A percentile compares a stretch with the other conserved stretches of the same genome.
These are phyloP conservation scores for Conus canariensis DNA, from an alignment of 2,888 invertebrate species.

Conservation along the genomic window DNA sequence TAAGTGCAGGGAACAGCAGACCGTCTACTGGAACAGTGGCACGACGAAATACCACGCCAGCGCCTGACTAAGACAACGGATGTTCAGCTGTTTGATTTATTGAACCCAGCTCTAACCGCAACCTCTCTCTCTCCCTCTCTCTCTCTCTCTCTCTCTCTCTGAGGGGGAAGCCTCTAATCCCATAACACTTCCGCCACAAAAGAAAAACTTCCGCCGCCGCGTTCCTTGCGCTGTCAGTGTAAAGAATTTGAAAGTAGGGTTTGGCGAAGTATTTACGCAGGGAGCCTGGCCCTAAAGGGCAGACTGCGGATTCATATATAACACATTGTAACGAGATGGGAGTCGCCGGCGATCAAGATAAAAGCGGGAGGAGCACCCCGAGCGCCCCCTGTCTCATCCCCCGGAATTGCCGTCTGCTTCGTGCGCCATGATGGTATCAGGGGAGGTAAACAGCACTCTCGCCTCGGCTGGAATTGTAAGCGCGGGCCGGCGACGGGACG, in stretches of 20 bases:
- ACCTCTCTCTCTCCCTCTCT: constrained; percentile 14
- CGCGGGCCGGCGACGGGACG: not conserved
- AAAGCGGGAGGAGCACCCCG: not conserved
- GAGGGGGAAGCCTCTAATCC: not conserved
- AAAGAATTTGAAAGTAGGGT: not conserved
- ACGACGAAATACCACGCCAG: not conserved
- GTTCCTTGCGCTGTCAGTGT: not conserved
- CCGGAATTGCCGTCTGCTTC: constrained; percentile 21
- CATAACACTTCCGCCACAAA: not conserved
- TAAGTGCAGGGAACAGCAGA: not conserved
- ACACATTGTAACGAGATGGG: constrained; percentile 23
- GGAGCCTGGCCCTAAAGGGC: not conserved
- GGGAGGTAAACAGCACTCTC: constrained; percentile 29
- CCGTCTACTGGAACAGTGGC: too few species aligned
- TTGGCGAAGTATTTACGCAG: not conserved
- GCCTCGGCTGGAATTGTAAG: constrained; percentile 6
- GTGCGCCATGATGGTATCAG: constrained; percentile 21
- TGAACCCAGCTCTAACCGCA: not conserved
- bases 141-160: not conserved
- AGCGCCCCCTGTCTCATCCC: constrained; percentile 14
- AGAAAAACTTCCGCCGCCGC: not conserved
- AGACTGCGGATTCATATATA: constrained; percentile 10
- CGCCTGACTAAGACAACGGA: not conserved
- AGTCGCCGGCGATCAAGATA: constrained; percentile 21
- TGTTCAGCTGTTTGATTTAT: not conserved